A percentile compares a stretch with the other conserved stretches of the same genome.
These are phyloP conservation scores for Drosophila aldrichi DNA, from an alignment of 2,888 invertebrate species.

Conservation along the genomic window DNA sequence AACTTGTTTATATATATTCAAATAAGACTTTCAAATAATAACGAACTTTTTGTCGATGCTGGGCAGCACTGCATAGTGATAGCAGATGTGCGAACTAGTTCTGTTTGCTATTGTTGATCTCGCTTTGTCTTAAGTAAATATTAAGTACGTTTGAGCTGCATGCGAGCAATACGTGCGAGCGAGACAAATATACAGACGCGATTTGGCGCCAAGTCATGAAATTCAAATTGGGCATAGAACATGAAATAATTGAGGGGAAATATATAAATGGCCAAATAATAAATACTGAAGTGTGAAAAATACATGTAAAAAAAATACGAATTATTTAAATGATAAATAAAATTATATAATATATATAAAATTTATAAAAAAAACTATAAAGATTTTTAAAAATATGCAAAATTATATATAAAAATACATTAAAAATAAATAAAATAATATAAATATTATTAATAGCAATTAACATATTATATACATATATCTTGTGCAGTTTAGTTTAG, in stretches of 20 bases:
- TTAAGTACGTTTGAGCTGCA: neutral
- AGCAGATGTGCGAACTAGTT: too few relatives aligned
- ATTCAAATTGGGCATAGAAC: constrained; percentile 16
- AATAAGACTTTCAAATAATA: constrained; percentile 19
- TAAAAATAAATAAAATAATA: neutral
- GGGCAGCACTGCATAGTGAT: constrained; percentile 42
- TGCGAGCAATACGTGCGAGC: neutral
- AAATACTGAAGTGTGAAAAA: too few relatives aligned
- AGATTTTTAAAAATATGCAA: too few relatives aligned
- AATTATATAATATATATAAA: too few relatives aligned
- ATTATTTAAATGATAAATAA: too few relatives aligned
- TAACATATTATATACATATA: neutral
- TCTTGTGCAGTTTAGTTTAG: neutral
- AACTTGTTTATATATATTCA: neutral
- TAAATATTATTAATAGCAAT: too few relatives aligned
- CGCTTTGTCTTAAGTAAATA: constrained; percentile 10
- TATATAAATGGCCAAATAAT: too few relatives aligned
- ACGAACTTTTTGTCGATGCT: constrained; percentile 3
- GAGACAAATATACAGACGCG: constrained; percentile 6
- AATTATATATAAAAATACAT: neutral
- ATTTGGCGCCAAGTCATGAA: constrained; percentile 24
- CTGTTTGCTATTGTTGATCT: neutral
- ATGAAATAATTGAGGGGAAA: neutral
- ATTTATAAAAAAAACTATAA: too few relatives aligned
- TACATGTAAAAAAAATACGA: too few relatives aligned